phyloP scores from a whole-genome alignment of 1,140 invertebrate genomes.

The Apis mellifera region DNA sequence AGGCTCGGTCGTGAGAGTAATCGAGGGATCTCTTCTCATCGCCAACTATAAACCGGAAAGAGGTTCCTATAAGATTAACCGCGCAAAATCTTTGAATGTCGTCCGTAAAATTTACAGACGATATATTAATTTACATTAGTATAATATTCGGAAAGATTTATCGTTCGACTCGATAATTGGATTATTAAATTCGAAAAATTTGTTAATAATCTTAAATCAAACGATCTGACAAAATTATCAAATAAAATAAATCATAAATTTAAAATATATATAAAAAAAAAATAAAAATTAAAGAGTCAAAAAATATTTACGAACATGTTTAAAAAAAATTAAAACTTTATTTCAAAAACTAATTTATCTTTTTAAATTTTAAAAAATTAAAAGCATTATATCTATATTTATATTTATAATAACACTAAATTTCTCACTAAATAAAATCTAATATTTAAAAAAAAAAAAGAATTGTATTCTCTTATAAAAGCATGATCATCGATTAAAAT shows the following conservation, averaged over 20 bases:
- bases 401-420: no score
- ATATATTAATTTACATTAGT: slow-evolving; percentile 36
- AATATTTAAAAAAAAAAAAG: no score
- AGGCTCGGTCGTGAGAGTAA: slow-evolving; percentile 7
- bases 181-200: slow-evolving; percentile 24
- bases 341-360: no score
- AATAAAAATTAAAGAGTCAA: no score
- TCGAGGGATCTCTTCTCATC: neutral
- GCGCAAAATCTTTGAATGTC: slow-evolving; percentile 10
- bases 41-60: slow-evolving; percentile 37
- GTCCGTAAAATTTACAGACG: slow-evolving; percentile 23
- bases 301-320: no score
- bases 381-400: no score
- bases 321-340: no score
- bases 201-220: slow-evolving; percentile 11
- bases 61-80: neutral
- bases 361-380: no score
- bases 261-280: neutral
- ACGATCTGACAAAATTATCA: neutral
- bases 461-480: neutral
- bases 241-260: neutral
- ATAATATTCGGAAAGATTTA: slow-evolving; percentile 34
- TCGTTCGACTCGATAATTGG: neutral
- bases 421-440: no score
- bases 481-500: neutral